Conservation (phyloP, 2,888 invertebrate genomes). For the Callinectes sapidus region DNA sequence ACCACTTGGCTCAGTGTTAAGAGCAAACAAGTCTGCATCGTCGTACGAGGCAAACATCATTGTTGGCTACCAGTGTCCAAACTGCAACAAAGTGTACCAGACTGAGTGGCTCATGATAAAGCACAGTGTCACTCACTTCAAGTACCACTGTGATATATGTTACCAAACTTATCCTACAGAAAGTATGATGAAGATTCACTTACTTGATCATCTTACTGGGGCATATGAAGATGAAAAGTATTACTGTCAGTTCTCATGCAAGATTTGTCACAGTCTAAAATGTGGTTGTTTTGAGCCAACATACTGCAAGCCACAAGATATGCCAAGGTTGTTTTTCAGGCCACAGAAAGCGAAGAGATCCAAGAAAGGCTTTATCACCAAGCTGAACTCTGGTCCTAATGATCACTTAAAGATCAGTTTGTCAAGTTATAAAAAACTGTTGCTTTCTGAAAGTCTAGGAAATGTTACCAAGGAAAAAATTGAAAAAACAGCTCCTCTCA, state of each 20-base stretch:
- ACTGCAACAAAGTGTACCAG: slow-evolving; percentile 67
- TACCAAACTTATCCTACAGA: slow-evolving; percentile 57
- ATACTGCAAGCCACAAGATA: slow-evolving; percentile 43
- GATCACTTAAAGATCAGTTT: slow-evolving; percentile 59
- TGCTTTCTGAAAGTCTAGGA: neutral
- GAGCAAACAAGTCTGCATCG: neutral
- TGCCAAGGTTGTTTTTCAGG: slow-evolving; percentile 43
- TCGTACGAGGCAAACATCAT: slow-evolving; percentile 24
- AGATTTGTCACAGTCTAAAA: slow-evolving; percentile 65
- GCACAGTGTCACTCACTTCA: slow-evolving; percentile 66
- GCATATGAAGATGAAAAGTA: slow-evolving; percentile 68
- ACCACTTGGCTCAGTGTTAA: neutral
- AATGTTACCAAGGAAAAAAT: neutral
- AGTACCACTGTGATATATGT: slow-evolving; percentile 64
- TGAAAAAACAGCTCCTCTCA: neutral
- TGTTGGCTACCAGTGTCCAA: slow-evolving; percentile 69
- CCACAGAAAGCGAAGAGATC: slow-evolving; percentile 62
- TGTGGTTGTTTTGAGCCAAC: slow-evolving; percentile 64
- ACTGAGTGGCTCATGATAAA: slow-evolving; percentile 71
- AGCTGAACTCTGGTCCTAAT: slow-evolving; percentile 54
- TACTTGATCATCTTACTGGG: slow-evolving; percentile 60
- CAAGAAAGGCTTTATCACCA: slow-evolving; percentile 49
- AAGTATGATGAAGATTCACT: slow-evolving; percentile 55
- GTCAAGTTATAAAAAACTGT: slow-evolving; percentile 41
- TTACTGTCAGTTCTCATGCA: slow-evolving; percentile 62